phyloP scores from a whole-genome alignment of 2,797 vertebrate genomes.

The Cercopithecus petaurista region DNA sequence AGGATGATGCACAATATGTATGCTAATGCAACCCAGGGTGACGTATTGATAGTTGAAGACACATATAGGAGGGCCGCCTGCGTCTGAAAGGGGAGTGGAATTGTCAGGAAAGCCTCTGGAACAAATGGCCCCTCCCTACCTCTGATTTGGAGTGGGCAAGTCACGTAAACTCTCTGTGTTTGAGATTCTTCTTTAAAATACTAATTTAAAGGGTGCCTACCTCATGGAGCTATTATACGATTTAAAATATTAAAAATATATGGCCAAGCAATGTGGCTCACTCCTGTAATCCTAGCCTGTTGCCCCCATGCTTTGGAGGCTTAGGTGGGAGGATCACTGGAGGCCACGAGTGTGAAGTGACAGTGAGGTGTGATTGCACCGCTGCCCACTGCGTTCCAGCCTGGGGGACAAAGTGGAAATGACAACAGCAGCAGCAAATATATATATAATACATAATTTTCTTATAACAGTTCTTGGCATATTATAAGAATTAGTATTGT shows the following conservation, averaged over 20 bases:
- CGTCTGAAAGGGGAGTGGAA: not conserved
- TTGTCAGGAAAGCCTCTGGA: not conserved
- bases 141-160: not conserved
- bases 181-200: not conserved
- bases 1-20: no score
- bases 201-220: not conserved
- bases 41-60: not conserved
- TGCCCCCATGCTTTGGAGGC: no score
- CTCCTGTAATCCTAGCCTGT: no score
- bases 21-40: not conserved
- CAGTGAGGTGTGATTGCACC: no score
- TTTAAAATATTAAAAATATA: not conserved
- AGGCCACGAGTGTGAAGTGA: no score
- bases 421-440: no score
- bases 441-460: not conserved
- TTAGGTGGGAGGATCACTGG: no score
- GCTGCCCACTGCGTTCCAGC: no score
- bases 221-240: not conserved
- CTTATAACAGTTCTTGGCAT: not conserved
- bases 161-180: not conserved
- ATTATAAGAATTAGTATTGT: not conserved
- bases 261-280: not conserved
- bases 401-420: no score
- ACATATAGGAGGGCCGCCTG: not conserved
- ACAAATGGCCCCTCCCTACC: not conserved